Conservation (phyloP, 2,797 vertebrate species). For the Cossypha heuglini region DNA sequence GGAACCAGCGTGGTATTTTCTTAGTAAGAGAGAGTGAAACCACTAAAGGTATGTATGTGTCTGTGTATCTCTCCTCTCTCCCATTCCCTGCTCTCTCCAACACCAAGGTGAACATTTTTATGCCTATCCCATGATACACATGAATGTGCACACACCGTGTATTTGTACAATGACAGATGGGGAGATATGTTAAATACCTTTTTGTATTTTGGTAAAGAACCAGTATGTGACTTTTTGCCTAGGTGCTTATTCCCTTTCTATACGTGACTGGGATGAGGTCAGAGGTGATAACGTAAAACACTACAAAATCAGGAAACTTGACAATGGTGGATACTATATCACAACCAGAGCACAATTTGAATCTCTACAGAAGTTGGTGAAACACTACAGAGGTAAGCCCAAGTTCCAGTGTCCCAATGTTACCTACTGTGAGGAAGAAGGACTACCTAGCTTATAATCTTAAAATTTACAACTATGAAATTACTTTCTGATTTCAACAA, state of each 20-base stretch:
- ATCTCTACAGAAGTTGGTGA: slow-evolving; percentile 90
- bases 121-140: fast-evolving
- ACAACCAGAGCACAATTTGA: slow-evolving; percentile 94
- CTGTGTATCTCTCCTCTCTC: neutral
- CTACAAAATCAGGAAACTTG: slow-evolving; percentile 97
- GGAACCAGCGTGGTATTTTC: slow-evolving; percentile 92
- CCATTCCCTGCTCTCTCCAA: neutral
- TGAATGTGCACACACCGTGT: fast-evolving
- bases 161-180: neutral
- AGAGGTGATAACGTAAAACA: slow-evolving; percentile 96
- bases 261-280: slow-evolving; percentile 92
- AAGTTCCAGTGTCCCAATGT: neutral
- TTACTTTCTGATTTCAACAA: neutral
- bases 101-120: neutral
- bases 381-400: slow-evolving; percentile 90
- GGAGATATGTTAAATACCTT: fast-evolving
- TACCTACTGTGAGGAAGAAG: neutral
- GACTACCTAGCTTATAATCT: neutral
- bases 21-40: slow-evolving; percentile 97
- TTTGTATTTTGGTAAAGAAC: neutral
- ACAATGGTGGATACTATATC: slow-evolving; percentile 95
- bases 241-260: slow-evolving; percentile 95
- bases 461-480: neutral
- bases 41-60: slow-evolving; percentile 86
- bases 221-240: neutral